Conservation (phyloP, 2,113 vertebrate species). For the Cyprinus carpio region DNA sequence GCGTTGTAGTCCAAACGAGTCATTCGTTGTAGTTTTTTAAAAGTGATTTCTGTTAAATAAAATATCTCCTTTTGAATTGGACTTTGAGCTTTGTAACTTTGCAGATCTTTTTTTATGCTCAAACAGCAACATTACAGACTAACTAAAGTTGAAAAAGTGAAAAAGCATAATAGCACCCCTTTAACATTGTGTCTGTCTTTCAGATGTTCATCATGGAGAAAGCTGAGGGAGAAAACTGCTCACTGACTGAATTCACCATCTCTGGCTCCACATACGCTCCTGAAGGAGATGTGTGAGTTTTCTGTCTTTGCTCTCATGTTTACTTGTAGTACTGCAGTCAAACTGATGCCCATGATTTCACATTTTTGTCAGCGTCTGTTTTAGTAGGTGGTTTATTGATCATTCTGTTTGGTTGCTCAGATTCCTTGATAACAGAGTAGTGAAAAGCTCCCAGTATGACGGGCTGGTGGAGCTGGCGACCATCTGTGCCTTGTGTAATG, state of each 20-base stretch:
- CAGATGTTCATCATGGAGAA: constrained; percentile 95
- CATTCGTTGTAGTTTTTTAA: too few species aligned
- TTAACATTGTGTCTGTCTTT: constrained; percentile 50
- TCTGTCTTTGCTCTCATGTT: background rate
- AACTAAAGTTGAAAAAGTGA: too few species aligned
- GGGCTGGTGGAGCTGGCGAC: constrained; percentile 93
- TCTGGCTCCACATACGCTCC: constrained; percentile 96
- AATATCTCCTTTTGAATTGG: too few species aligned
- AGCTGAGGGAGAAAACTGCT: constrained; percentile 86
- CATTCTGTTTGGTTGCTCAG: constrained; percentile 65
- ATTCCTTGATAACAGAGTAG: constrained; percentile 84
- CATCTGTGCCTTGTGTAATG: constrained; percentile 96
- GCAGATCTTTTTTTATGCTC: too few species aligned
- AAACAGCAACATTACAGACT: too few species aligned
- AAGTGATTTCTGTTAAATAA: too few species aligned
- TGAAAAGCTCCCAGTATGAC: constrained; percentile 86
- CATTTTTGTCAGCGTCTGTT: background rate
- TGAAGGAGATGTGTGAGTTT: constrained; percentile 94
- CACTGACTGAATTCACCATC: constrained; percentile 92
- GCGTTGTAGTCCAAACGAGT: too few species aligned
- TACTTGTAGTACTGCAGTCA: background rate
- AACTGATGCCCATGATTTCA: background rate
- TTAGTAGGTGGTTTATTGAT: background rate
- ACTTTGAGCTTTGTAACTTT: too few species aligned
- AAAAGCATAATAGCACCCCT: too few species aligned